Base-by-base conservation (phyloP, 1,140 invertebrate genomes). In the Tetramorium parvispinum region DNA sequence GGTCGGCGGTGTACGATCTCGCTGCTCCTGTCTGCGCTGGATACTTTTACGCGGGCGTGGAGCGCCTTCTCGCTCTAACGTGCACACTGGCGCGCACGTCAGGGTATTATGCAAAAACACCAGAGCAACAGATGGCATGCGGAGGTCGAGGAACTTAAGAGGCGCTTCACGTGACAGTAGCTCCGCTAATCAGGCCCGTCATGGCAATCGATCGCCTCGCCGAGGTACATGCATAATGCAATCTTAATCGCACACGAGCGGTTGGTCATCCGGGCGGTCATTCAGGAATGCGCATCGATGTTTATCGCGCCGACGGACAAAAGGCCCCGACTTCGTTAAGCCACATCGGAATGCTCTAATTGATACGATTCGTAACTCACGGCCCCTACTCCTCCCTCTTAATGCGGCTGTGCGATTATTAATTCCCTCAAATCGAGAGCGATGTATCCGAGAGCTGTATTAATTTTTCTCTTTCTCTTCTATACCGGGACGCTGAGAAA, bases 81-180 rank as follows among this genome's bases (percentile, higher is more conserved):
- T 55, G 13, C 27, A 10, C 13, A 49, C 3, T 2, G 27, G 27
- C 24, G 27, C 24, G 63, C 3, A 43, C 10, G 18, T 43, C 63
- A 16, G 1, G 16, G 7, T 71, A 71, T 82, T 82, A 57, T 82
- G 66, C 79, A 82, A 82, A 82, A 82, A 59, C 27, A 37, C 10
- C 32, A 43, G 57, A 57, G 87, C 88, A 88, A 89, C 88, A 88
- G 81, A 88, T 88, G 79, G 66, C 46, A 77, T 11, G 21, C 32
- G 8, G 46, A 73, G 87, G 87, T 79, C 87, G 55, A 78, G 37
- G 65, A 78, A 85, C 87, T 43, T 32, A 71, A 49, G 43, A 71
- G 43, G 43, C 18, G 32, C 6, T 61, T 78, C 55, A 59, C 81
- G 65, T 78, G 73, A 85, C 61, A 53, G 51, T 24, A n/a, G 27